Conservation (phyloP, 1,140 invertebrate genomes). For the Contarinia nasturtii region DNA sequence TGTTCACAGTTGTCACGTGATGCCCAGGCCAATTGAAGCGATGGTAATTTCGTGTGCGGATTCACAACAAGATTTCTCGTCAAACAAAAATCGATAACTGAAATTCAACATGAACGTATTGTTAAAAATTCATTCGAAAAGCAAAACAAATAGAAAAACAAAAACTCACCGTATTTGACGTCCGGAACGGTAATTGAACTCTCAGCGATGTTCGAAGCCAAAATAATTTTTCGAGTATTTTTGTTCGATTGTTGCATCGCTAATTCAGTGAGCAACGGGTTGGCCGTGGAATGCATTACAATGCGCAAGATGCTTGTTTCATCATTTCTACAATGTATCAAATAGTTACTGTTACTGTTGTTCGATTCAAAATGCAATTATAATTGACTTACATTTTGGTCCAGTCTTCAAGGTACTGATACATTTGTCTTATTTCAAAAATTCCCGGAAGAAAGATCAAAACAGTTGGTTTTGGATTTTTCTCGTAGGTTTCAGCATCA, state of each 20-base stretch:
- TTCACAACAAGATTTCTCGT: slow-evolving; percentile 67
- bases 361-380: no score
- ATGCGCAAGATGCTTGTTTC: no score
- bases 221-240: slow-evolving; percentile 51
- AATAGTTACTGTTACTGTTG: no score
- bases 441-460: slow-evolving; percentile 79
- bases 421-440: slow-evolving; percentile 45
- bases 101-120: slow-evolving; percentile 6
- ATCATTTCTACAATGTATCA: no score
- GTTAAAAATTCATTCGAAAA: no score
- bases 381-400: no score
- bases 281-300: no score
- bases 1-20: no score
- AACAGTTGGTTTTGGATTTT: slow-evolving; percentile 31
- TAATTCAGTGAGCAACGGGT: no score
- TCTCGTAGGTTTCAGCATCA: no score
- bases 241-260: no score
- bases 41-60: slow-evolving; percentile 54
- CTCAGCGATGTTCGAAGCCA: slow-evolving; percentile 93
- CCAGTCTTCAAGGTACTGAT: not conserved
- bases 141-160: no score
- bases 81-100: slow-evolving; percentile 91
- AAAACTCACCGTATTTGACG: slow-evolving; percentile 55
- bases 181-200: slow-evolving; percentile 91
- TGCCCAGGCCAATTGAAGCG: slow-evolving; percentile 10